Evolutionary conservation across 30 jellyfish, hydroid and myxozoan species (phyloP).

Genomic region (Aurelia sp.): DNA sequence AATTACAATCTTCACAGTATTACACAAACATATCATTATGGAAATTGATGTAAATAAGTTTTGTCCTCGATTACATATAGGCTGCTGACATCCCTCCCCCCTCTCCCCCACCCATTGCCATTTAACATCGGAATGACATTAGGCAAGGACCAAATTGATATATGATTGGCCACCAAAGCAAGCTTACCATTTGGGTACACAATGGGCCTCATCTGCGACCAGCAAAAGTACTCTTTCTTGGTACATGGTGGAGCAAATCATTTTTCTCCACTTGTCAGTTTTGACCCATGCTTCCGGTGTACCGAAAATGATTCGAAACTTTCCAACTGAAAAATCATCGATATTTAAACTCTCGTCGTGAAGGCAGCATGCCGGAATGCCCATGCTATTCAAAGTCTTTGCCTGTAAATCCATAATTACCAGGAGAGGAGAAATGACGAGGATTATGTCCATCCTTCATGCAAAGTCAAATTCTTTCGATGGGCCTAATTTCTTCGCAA

Average conservation of each 20-base stretch:
- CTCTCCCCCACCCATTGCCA: no score
- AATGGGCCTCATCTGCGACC: conserved; percentile 62
- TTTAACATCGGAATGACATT: no score
- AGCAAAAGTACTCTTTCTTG: conserved; percentile 21
- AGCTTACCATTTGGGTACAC: conserved; percentile 30
- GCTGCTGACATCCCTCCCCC: no score
- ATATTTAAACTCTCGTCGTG: not conserved
- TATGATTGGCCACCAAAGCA: no score
- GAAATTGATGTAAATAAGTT: no score
- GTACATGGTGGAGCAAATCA: conserved; percentile 18
- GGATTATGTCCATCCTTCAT: not conserved
- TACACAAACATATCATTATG: no score
- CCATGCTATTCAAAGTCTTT: not conserved
- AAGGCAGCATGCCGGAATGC: conserved; percentile 3
- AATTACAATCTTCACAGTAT: no score
- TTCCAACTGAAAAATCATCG: not conserved
- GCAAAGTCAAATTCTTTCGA: not conserved
- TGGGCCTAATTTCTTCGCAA: no score
- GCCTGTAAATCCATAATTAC: not conserved
- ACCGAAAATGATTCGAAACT: conserved; percentile 4
- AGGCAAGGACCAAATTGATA: no score
- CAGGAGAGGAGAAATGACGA: not conserved
- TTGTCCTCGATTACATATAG: no score
- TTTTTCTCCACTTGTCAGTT: conserved; percentile 25
- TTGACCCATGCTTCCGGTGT: conserved; percentile 20